phyloP scores from a whole-genome alignment of 2,113 vertebrate species.

The Pipra filicauda region DNA sequence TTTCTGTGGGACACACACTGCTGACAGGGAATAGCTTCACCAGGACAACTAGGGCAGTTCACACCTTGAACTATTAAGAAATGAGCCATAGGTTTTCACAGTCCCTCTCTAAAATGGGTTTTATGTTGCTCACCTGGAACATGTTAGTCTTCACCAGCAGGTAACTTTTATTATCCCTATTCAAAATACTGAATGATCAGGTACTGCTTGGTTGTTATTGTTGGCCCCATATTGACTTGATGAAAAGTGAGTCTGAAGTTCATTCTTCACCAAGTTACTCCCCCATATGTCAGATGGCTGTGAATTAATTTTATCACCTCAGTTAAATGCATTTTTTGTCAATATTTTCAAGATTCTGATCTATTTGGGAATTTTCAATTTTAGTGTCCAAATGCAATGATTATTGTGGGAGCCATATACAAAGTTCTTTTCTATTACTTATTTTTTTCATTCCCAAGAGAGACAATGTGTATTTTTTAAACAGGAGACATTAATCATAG shows the following conservation, averaged over 20 bases:
- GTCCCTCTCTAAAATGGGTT: background rate
- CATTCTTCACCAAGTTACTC: background rate
- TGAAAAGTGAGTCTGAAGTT: background rate
- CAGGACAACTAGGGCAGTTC: background rate
- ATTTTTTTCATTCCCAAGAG: background rate
- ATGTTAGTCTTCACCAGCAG: background rate
- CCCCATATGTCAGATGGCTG: background rate
- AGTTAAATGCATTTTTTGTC: background rate
- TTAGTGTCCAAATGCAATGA: background rate
- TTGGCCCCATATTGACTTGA: fast-evolving
- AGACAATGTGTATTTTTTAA: background rate
- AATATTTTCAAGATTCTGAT: background rate
- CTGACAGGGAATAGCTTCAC: background rate
- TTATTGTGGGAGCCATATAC: background rate
- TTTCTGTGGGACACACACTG: background rate
- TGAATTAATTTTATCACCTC: background rate
- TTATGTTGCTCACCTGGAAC: background rate
- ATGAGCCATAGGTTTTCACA: background rate
- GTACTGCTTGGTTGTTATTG: background rate
- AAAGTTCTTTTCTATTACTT: background rate
- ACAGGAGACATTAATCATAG: background rate
- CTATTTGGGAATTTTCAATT: background rate
- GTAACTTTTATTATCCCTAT: background rate
- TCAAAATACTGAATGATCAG: background rate
- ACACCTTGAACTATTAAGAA: background rate